These are phyloP conservation scores for Standfussiana lucernea DNA, from an alignment of 2,888 invertebrate genomes.

Conservation along the genomic window DNA sequence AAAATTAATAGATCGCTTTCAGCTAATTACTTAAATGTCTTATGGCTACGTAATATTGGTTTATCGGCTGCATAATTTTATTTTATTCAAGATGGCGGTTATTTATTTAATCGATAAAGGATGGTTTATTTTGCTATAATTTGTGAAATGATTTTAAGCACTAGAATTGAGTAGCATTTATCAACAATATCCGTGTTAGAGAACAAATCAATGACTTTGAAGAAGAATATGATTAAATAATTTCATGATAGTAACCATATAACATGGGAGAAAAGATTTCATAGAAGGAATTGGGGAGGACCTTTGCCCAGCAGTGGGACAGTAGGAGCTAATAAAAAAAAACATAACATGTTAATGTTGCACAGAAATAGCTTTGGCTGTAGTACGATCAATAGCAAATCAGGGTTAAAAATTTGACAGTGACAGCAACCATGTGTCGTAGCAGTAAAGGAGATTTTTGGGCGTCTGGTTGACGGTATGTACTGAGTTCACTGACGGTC, in stretches of 20 bases:
- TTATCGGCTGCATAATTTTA: slow-evolving; percentile 22
- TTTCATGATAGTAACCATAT: background rate
- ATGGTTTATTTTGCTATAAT: background rate
- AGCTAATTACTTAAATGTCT: slow-evolving; percentile 45
- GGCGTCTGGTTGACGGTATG: background rate
- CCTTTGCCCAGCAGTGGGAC: no score
- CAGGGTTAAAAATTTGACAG: background rate
- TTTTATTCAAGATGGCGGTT: slow-evolving; percentile 1
- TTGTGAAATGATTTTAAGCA: background rate
- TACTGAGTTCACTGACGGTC: no score
- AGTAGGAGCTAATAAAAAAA: no score
- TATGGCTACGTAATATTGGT: slow-evolving; percentile 12
- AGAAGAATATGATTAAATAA: background rate
- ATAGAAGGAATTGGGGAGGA: no score
- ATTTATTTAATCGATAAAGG: background rate
- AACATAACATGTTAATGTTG: background rate
- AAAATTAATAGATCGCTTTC: slow-evolving; percentile 51
- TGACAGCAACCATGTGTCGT: background rate
- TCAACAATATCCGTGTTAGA: background rate
- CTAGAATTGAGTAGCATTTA: background rate
- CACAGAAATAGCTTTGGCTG: background rate
- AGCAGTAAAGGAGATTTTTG: background rate
- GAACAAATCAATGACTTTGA: background rate
- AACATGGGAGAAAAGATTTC: no score
- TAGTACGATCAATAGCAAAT: background rate